These are phyloP conservation scores for Scaeva pyrastri DNA, from an alignment of 2,888 invertebrate genomes.

Conservation along the genomic window DNA sequence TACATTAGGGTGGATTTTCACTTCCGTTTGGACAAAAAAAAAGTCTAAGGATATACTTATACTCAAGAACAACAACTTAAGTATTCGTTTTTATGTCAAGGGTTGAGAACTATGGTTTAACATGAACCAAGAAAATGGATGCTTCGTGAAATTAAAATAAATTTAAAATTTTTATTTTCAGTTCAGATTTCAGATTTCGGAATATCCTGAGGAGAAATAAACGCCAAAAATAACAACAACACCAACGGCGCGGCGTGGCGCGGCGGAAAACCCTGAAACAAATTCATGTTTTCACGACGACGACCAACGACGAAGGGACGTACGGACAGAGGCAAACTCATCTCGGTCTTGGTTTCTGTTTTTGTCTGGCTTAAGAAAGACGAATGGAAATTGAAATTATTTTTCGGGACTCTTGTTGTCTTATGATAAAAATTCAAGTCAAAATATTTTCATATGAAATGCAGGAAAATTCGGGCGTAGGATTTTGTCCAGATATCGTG, in stretches of 20 bases:
- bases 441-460: slow-evolving; percentile 42
- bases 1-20: slow-evolving; percentile 49
- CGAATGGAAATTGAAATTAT: slow-evolving; percentile 35
- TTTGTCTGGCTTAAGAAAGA: slow-evolving; percentile 6
- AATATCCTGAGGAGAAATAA: slow-evolving; percentile 24
- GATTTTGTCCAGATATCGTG: not conserved
- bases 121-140: not conserved
- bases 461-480: not conserved
- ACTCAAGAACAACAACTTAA: slow-evolving; percentile 48
- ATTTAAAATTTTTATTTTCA: slow-evolving; percentile 59
- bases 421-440: slow-evolving; percentile 42
- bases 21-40: slow-evolving; percentile 42
- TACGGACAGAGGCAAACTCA: not conserved
- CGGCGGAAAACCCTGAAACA: slow-evolving; percentile 4
- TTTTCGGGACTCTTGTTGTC: slow-evolving; percentile 23
- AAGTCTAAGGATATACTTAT: not conserved
- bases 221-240: not conserved
- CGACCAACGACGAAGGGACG: no score
- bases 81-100: slow-evolving; percentile 22
- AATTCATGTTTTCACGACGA: slow-evolving; percentile 5
- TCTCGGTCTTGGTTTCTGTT: not conserved
- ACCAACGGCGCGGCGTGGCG: not conserved
- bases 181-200: slow-evolving; percentile 16
- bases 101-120: not conserved
- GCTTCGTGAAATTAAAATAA: slow-evolving; percentile 59